These are phyloP conservation scores for Ennomos quercinarius DNA, from an alignment of 2,888 invertebrate genomes.

Conservation along the genomic window DNA sequence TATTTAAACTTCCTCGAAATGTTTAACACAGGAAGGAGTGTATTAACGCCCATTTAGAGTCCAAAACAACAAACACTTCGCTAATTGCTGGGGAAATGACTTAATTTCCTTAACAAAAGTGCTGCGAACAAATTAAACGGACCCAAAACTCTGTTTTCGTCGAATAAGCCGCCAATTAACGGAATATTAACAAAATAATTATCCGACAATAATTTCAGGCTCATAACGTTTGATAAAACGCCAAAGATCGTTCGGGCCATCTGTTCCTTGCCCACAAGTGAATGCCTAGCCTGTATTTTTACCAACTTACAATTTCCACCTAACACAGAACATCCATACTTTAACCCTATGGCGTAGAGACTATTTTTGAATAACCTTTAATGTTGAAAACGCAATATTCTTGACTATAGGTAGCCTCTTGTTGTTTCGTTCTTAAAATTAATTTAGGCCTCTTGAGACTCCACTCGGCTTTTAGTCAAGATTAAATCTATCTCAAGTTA, in stretches of 20 bases:
- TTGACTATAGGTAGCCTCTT: constrained; percentile 37
- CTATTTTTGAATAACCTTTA: constrained; percentile 37
- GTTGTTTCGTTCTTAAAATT: constrained; percentile 79
- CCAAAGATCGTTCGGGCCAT: constrained; percentile 72
- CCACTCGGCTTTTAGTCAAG: constrained; percentile 60
- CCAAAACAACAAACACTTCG: constrained; percentile 28
- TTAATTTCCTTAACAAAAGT: constrained; percentile 38
- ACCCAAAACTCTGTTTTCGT: constrained; percentile 45
- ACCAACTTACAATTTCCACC: constrained; percentile 12
- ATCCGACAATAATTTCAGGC: constrained; percentile 68
- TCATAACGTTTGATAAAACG: constrained; percentile 62
- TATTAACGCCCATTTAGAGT: constrained; percentile 18
- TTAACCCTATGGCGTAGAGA: constrained; percentile 44
- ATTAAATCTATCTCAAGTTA: constrained; percentile 76
- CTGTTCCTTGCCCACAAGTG: constrained; percentile 72
- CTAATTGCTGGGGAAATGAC: constrained; percentile 42
- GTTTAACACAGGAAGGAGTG: constrained; percentile 14
- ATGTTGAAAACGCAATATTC: constrained; percentile 18
- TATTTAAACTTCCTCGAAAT: constrained; percentile 13
- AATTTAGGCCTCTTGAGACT: constrained; percentile 79
- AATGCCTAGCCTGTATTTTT: constrained; percentile 41
- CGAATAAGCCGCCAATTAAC: constrained; percentile 48
- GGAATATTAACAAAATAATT: constrained; percentile 74
- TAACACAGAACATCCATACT: constrained; percentile 16
- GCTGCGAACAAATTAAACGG: constrained; percentile 47